Percentiles rank a stretch among this genome's conserved stretches.
phyloP scores from a whole-genome alignment of 92 coral and sea anemone genomes.

The Ricordea florida region DNA sequence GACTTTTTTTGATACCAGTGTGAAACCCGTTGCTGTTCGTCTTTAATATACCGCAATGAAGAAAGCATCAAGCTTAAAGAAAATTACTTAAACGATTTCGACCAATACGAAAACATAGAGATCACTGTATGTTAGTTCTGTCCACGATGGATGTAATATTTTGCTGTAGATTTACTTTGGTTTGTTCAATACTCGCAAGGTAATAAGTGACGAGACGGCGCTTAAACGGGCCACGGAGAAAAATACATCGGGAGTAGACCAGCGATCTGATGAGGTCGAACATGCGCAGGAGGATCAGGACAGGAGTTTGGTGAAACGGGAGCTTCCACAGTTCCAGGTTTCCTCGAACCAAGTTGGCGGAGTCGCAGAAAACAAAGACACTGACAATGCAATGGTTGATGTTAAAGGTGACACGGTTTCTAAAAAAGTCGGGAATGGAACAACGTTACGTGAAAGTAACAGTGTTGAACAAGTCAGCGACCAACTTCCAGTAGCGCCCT shows the following conservation, averaged over 20 bases:
- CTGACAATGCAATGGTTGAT: not conserved
- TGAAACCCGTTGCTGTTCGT: too few relatives aligned
- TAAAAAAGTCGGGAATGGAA: not conserved
- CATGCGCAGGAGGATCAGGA: not conserved
- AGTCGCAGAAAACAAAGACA: not conserved
- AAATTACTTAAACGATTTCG: too few relatives aligned
- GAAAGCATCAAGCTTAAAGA: too few relatives aligned
- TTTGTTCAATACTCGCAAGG: constrained; percentile 9
- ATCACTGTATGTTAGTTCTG: too few relatives aligned
- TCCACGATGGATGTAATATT: too few relatives aligned
- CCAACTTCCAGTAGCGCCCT: too few relatives aligned
- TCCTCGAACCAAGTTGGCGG: not conserved
- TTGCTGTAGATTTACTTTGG: too few relatives aligned
- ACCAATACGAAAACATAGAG: too few relatives aligned
- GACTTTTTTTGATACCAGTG: too few relatives aligned
- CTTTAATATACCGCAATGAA: too few relatives aligned
- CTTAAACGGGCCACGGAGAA: not conserved
- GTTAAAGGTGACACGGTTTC: not conserved
- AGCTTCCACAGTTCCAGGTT: not conserved
- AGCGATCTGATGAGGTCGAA: not conserved
- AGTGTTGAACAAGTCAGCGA: too few relatives aligned
- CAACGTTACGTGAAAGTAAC: not conserved
- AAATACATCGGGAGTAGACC: not conserved
- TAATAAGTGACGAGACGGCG: not conserved
- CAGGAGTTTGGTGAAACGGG: not conserved